phyloP scores from a whole-genome alignment of 2,113 vertebrate species.

The Sminthopsis crassicaudata region DNA sequence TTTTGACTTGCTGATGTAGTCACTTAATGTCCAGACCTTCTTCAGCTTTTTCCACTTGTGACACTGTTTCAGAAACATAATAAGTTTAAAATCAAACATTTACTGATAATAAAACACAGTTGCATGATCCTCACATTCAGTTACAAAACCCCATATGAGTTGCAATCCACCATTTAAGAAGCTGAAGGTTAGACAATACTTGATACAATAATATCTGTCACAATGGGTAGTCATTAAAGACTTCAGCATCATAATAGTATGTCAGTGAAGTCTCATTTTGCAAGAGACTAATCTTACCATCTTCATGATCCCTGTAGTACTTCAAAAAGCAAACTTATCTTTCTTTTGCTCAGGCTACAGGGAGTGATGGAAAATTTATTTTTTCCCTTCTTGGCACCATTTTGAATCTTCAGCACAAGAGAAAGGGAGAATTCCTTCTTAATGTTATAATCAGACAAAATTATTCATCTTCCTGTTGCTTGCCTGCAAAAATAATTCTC shows the following conservation, averaged over 20 bases:
- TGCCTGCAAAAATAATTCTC: conserved; percentile 88
- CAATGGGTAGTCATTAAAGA: conserved; percentile 92
- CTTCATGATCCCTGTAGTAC: conserved; percentile 92
- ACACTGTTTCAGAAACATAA: too few species aligned
- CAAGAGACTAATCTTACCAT: conserved; percentile 89
- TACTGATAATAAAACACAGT: too few species aligned
- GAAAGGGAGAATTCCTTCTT: conserved; percentile 89
- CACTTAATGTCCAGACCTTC: too few species aligned
- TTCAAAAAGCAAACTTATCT: conserved; percentile 94
- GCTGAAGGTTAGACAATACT: conserved; percentile 92
- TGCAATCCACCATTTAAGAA: conserved; percentile 69
- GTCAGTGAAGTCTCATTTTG: conserved; percentile 90
- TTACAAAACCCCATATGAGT: too few species aligned
- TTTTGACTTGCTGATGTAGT: conserved; percentile 88
- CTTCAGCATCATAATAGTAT: conserved; percentile 89
- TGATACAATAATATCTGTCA: conserved; percentile 90
- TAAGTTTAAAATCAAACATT: too few species aligned
- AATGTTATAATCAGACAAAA: conserved; percentile 56
- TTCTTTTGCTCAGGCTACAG: conserved; percentile 96
- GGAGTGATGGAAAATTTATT: conserved; percentile 94
- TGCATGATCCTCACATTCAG: too few species aligned
- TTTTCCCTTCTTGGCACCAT: conserved; percentile 94
- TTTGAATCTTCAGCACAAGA: conserved; percentile 91
- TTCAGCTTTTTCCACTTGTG: too few species aligned
- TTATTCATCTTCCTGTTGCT: conserved; percentile 82